Percentiles rank a stretch among this genome's conserved stretches.
phyloP scores from a whole-genome alignment of 2,113 vertebrate genomes.

The Melospiza georgiana region DNA sequence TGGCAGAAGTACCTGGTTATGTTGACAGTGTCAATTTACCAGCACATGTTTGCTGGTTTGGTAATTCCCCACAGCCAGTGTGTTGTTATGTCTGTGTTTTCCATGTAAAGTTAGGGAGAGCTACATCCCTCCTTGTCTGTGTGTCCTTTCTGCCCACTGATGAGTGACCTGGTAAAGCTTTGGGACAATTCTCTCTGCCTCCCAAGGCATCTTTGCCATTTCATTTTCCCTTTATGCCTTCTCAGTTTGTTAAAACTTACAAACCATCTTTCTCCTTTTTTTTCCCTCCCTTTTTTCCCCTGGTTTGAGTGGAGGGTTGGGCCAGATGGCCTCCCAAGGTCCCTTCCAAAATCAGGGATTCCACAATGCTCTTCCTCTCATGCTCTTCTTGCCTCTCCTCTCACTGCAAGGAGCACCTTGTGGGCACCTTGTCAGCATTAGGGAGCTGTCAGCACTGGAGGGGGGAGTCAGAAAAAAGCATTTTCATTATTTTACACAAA shows the following conservation, averaged over 20 bases:
- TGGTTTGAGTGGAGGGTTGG: neutral
- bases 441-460: no score
- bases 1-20: neutral
- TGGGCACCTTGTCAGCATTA: neutral
- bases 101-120: neutral
- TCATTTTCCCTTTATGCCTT: neutral
- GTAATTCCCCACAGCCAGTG: neutral
- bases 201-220: neutral
- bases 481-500: neutral
- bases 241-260: neutral
- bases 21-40: neutral
- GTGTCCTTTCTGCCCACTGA: neutral
- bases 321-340: neutral
- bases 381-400: neutral
- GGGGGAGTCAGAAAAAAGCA: neutral
- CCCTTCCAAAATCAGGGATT: neutral
- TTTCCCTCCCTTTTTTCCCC: neutral
- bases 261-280: neutral
- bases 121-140: neutral
- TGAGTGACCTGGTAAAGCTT: neutral
- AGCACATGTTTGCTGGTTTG: accelerated
- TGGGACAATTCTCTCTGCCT: neutral
- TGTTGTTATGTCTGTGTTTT: neutral
- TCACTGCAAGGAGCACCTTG: accelerated
- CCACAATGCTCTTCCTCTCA: accelerated